These are phyloP conservation scores for Bergia puertoricense DNA, from an alignment of 92 coral and sea anemone species.

Conservation along the genomic window DNA sequence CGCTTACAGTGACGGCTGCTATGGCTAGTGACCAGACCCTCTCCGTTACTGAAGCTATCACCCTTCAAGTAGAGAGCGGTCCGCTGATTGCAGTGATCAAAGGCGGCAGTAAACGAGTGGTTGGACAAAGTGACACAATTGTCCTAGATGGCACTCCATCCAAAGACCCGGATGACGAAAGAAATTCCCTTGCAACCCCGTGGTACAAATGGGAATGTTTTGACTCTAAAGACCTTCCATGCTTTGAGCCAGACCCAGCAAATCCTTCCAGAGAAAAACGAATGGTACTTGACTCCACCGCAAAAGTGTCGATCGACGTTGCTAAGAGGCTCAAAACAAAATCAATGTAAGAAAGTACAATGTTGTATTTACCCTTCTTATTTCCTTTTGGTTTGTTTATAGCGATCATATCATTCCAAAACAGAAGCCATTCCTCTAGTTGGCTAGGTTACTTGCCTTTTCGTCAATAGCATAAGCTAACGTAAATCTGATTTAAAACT, in stretches of 20 bases:
- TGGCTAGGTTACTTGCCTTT: neutral
- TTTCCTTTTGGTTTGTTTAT: no score
- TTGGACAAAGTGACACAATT: constrained; percentile 49
- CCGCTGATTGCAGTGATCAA: constrained; percentile 54
- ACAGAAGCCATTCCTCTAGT: no score
- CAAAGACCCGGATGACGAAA: constrained; percentile 59
- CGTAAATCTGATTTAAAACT: no score
- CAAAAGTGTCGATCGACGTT: constrained; percentile 33
- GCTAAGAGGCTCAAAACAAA: constrained; percentile 43
- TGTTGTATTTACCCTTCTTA: no score
- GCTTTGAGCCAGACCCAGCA: constrained; percentile 57
- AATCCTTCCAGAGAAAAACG: constrained; percentile 40
- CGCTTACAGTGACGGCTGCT: constrained; percentile 63
- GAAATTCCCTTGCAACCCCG: constrained; percentile 17
- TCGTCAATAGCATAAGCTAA: no score
- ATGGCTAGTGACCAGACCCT: constrained; percentile 64
- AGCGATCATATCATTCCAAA: no score
- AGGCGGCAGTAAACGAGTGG: constrained; percentile 47
- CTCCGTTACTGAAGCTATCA: constrained; percentile 43
- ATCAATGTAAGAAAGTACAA: constrained; percentile 10
- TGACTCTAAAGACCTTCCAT: constrained; percentile 45
- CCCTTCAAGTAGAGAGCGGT: constrained; percentile 53
- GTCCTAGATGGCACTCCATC: constrained; percentile 52
- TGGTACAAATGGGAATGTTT: constrained; percentile 70
- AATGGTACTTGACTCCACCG: constrained; percentile 47